These are phyloP conservation scores for Ladona fulva DNA, from an alignment of 1,140 invertebrate species.

Conservation along the genomic window DNA sequence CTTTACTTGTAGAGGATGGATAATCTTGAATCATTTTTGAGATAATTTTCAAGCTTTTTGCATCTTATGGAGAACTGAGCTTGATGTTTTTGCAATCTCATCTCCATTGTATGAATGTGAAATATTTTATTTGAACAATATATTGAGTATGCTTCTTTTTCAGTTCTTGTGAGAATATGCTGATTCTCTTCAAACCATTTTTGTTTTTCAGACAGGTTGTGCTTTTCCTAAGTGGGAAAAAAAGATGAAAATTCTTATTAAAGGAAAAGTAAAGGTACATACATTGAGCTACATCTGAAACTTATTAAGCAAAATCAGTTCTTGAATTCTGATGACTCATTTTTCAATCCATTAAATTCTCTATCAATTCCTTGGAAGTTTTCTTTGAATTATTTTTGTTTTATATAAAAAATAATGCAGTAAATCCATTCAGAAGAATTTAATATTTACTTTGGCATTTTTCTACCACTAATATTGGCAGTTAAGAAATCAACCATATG, in stretches of 20 bases:
- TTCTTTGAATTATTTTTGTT: no score
- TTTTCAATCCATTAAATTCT: slow-evolving; percentile 15
- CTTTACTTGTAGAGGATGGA: background rate
- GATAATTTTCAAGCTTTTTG: background rate
- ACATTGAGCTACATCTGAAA: slow-evolving; percentile 4
- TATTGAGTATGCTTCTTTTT: slow-evolving; percentile 36
- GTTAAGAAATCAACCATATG: no score
- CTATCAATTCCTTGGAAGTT: background rate
- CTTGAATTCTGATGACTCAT: slow-evolving; percentile 14
- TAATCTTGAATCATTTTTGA: background rate
- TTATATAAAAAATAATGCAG: no score
- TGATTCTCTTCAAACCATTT: slow-evolving; percentile 39
- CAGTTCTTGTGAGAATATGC: slow-evolving; percentile 33
- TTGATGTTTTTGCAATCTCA: slow-evolving; percentile 35
- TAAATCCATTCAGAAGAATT: no score
- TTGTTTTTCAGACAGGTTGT: slow-evolving; percentile 35
- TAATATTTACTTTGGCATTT: no score
- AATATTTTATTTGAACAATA: slow-evolving; percentile 35
- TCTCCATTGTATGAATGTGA: slow-evolving; percentile 35
- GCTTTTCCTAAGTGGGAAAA: slow-evolving; percentile 14
- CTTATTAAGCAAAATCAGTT: slow-evolving; percentile 20
- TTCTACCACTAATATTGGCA: no score
- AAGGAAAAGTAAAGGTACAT: background rate
- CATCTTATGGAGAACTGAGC: background rate
- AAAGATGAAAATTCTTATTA: background rate